Percentiles rank a stretch among this genome's conserved stretches.
phyloP scores from a whole-genome alignment of 1,140 invertebrate species.

The Aphelinus certus region DNA sequence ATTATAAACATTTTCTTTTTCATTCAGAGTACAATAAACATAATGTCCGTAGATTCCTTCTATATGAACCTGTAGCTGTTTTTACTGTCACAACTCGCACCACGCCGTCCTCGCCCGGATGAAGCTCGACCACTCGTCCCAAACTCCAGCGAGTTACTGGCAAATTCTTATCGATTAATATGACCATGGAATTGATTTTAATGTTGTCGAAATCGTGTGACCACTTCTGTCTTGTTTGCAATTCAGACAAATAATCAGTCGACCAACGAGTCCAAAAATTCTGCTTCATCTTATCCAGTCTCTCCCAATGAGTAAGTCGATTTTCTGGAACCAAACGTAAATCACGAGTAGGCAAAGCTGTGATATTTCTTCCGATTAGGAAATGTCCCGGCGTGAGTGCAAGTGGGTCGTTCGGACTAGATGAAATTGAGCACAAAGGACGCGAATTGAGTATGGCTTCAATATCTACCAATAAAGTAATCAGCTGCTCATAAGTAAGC shows the following conservation, averaged over 20 bases:
- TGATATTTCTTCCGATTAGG: conserved; percentile 45
- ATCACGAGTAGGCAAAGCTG: background rate
- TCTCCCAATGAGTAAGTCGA: conserved; percentile 33
- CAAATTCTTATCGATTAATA: conserved; percentile 12
- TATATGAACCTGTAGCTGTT: background rate
- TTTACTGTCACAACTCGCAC: conserved; percentile 5
- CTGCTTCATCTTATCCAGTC: conserved; percentile 45
- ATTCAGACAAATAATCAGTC: conserved; percentile 49
- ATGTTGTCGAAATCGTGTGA: background rate
- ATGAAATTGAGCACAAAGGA: conserved; percentile 3
- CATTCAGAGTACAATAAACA: background rate
- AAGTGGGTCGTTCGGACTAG: conserved; percentile 11
- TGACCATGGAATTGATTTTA: background rate
- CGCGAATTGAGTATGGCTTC: conserved; percentile 31
- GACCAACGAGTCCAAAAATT: conserved; percentile 57
- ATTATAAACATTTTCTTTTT: background rate
- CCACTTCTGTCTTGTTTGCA: conserved; percentile 51
- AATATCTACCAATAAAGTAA: conserved; percentile 21
- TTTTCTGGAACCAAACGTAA: background rate
- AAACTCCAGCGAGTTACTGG: background rate
- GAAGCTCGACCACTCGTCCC: conserved; percentile 3
- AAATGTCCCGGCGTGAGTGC: conserved; percentile 48
- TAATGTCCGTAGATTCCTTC: background rate
- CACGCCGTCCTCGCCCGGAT: conserved; percentile 10
- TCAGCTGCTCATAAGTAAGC: conserved; percentile 24